Evolutionary conservation across 2,888 invertebrate genomes (phyloP).

Genomic region (Drosophila birchii): DNA sequence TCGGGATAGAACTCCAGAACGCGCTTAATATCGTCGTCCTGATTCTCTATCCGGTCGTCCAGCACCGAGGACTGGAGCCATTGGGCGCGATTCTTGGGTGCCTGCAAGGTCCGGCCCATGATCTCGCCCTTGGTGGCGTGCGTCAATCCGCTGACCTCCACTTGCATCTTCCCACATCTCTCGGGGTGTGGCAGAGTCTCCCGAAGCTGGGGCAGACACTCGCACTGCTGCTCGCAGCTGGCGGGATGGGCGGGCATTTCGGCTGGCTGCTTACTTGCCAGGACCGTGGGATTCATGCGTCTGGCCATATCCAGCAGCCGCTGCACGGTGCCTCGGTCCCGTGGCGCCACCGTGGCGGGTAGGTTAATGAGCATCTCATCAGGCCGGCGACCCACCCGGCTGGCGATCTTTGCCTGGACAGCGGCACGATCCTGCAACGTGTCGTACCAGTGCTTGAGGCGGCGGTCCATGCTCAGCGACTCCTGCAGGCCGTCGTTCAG

Average conservation of each 20-base stretch:
- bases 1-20: slow-evolving; percentile 74
- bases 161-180: not conserved
- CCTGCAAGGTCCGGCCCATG: not conserved
- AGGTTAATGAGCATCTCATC: slow-evolving; percentile 71
- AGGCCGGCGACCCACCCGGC: slow-evolving; percentile 53
- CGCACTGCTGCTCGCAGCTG: slow-evolving; percentile 11
- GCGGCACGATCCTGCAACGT: slow-evolving; percentile 59
- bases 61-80: slow-evolving; percentile 72
- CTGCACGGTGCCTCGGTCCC: slow-evolving; percentile 70
- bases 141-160: slow-evolving; percentile 76
- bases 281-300: slow-evolving; percentile 63
- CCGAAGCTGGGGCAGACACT: slow-evolving; percentile 44
- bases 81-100: accelerated
- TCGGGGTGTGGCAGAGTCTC: slow-evolving; percentile 75
- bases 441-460: slow-evolving; percentile 74
- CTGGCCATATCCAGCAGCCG: slow-evolving; percentile 73
- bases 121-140: slow-evolving; percentile 58
- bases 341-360: slow-evolving; percentile 61
- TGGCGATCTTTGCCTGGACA: slow-evolving; percentile 57
- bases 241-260: slow-evolving; percentile 47
- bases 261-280: slow-evolving; percentile 11
- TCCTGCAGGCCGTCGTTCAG: slow-evolving; percentile 9
- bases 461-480: slow-evolving; percentile 65
- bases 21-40: slow-evolving; percentile 59
- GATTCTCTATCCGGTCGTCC: slow-evolving; percentile 51